phyloP scores from a whole-genome alignment of 2,797 vertebrate genomes.

The Antrozous pallidus region DNA sequence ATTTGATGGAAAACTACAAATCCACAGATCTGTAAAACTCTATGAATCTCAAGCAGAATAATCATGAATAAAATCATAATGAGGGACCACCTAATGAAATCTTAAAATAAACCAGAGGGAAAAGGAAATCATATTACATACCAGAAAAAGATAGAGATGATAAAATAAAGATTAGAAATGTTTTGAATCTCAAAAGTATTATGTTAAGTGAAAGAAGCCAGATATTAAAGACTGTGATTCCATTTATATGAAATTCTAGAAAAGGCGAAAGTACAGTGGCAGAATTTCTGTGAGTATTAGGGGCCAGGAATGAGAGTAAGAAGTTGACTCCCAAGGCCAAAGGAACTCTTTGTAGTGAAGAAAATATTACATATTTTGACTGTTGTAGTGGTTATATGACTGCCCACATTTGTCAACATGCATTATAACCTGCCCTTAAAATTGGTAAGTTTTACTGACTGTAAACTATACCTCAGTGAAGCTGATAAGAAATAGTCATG shows the following conservation, averaged over 20 bases:
- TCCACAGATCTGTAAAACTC: not conserved
- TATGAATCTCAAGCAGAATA: not conserved
- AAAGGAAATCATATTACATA: not conserved
- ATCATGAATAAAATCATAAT: not conserved
- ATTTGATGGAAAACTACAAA: not conserved
- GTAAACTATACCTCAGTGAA: not conserved
- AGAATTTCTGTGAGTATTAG: not conserved
- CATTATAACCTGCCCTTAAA: not conserved
- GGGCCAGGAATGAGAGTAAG: not conserved
- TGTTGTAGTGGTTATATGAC: not conserved
- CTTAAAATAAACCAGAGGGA: not conserved
- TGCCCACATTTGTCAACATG: not conserved
- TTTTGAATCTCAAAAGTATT: not conserved
- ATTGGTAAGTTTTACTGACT: not conserved
- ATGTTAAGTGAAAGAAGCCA: not conserved
- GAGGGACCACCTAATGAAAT: not conserved
- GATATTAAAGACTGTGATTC: not conserved
- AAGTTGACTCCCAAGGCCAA: not conserved
- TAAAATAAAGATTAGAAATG: not conserved
- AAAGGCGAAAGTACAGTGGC: not conserved
- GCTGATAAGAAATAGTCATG: not conserved
- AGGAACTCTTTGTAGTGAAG: not conserved
- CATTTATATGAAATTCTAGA: conserved; percentile 16
- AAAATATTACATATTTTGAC: not conserved
- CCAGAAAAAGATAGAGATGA: not conserved